A percentile compares a stretch with the other conserved stretches of the same genome.
Evolutionary conservation across 2,113 vertebrate genomes (phyloP).

Genomic region (Mesocricetus auratus): DNA sequence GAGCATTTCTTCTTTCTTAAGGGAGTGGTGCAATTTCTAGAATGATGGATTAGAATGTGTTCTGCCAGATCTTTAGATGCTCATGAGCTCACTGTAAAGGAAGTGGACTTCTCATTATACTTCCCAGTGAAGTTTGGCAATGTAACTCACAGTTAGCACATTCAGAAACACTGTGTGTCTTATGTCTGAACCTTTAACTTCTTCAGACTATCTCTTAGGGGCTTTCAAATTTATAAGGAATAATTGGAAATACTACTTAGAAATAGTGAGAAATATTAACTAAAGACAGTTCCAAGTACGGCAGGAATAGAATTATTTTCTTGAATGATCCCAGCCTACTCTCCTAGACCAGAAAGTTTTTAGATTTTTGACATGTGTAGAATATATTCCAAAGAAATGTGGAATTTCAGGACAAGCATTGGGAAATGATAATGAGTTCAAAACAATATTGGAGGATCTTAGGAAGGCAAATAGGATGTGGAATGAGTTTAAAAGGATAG

Average conservation of each 20-base stretch:
- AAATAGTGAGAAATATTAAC: not conserved
- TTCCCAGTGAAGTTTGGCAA: not conserved
- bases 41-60: not conserved
- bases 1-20: not conserved
- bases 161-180: not conserved
- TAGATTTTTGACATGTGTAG: not conserved
- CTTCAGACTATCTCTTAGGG: not conserved
- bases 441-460: not conserved
- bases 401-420: not conserved
- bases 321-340: not conserved
- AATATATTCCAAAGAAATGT: not conserved
- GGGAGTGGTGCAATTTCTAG: fast-evolving
- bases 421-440: not conserved
- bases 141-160: not conserved
- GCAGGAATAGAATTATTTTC: not conserved
- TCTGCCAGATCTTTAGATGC: not conserved
- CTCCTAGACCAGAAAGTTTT: not conserved
- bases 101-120: not conserved
- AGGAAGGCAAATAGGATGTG: not conserved
- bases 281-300: not conserved
- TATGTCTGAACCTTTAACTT: not conserved
- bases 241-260: not conserved
- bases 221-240: not conserved
- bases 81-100: not conserved
- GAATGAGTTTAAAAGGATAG: not conserved